Conservation (phyloP, 1,140 invertebrate genomes). For the Lordiphosa clarofinis region DNA sequence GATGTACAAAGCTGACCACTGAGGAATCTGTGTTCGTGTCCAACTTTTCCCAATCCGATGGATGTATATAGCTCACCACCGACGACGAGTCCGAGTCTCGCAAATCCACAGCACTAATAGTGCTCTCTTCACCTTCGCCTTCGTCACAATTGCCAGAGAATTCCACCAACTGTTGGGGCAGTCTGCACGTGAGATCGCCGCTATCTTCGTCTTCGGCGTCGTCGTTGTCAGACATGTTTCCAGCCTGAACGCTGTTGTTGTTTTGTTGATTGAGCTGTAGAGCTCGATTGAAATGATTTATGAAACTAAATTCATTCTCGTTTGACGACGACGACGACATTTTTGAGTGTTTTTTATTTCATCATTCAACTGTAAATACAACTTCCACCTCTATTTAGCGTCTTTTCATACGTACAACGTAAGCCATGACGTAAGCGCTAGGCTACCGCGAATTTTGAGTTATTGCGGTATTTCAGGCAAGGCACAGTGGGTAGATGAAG, state of each 20-base stretch:
- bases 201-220: neutral
- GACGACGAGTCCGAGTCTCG: neutral
- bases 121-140: neutral
- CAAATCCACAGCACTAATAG: slow-evolving; percentile 9
- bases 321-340: neutral
- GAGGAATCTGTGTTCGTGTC: neutral
- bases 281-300: neutral
- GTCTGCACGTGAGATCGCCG: slow-evolving; percentile 16
- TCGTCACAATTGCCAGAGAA: slow-evolving; percentile 9
- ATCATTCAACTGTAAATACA: too few relatives aligned
- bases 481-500: too few relatives aligned
- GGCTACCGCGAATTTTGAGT: too few relatives aligned
- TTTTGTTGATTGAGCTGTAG: neutral
- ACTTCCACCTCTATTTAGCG: too few relatives aligned
- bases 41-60: neutral
- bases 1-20: too few relatives aligned
- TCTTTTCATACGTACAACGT: too few relatives aligned
- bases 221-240: slow-evolving; percentile 6
- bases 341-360: too few relatives aligned
- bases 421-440: too few relatives aligned
- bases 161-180: slow-evolving; percentile 1
- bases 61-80: slow-evolving; percentile 1
- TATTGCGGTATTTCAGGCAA: too few relatives aligned
- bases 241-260: neutral
- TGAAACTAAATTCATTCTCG: neutral